phyloP scores from a whole-genome alignment of 2,113 vertebrate species.

The Pyrgilauda ruficollis region DNA sequence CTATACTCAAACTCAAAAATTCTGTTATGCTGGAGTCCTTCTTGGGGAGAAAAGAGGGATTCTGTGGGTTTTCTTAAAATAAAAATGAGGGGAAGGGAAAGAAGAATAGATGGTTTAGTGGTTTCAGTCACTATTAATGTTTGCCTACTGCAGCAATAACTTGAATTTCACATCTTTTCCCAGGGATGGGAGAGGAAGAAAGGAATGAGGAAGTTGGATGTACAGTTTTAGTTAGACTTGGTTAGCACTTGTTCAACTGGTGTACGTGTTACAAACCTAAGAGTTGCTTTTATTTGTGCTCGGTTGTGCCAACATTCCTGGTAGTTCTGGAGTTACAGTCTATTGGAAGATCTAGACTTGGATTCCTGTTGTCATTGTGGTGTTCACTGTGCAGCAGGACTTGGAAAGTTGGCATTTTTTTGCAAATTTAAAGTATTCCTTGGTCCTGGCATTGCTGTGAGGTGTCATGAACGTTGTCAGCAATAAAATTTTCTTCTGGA shows the following conservation, averaged over 20 bases:
- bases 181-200: constrained; percentile 13
- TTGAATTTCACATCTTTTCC: background rate
- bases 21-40: background rate
- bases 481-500: background rate
- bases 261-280: background rate
- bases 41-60: rapidly evolving
- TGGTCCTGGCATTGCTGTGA: background rate
- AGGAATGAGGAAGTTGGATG: background rate
- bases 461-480: background rate
- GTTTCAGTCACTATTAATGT: constrained; percentile 20
- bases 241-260: background rate
- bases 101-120: constrained; percentile 19
- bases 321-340: background rate
- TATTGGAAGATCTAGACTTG: background rate
- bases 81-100: constrained; percentile 1
- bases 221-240: background rate
- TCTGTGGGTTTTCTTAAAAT: constrained; percentile 12
- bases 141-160: constrained; percentile 2
- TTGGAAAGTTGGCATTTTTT: background rate
- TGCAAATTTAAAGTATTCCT: background rate
- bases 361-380: background rate
- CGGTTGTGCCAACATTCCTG: background rate
- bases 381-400: background rate
- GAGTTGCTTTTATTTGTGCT: background rate
- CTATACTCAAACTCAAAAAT: background rate